Conservation (phyloP, 2,113 vertebrate species). For the Delphinapterus leucas region DNA sequence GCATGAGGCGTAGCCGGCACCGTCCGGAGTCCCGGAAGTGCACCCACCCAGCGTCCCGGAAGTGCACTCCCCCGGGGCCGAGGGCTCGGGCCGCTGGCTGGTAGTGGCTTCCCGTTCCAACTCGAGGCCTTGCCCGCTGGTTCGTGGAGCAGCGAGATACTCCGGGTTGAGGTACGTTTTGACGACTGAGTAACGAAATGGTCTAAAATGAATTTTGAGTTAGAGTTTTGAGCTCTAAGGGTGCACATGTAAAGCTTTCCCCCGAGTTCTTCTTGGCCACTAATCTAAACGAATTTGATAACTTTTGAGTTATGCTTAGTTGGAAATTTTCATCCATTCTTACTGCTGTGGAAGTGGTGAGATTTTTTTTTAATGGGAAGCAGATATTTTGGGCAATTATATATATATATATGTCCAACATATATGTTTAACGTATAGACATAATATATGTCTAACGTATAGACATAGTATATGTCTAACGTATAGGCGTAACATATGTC, state of each 20-base stretch:
- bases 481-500: background rate
- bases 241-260: background rate
- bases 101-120: background rate
- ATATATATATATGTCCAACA: background rate
- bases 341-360: background rate
- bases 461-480: background rate
- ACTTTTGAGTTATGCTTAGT: background rate
- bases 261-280: background rate
- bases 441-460: too few species aligned
- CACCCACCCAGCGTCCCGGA: background rate
- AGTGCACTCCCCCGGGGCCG: background rate
- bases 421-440: background rate
- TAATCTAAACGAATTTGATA: background rate
- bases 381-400: background rate
- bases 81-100: background rate
- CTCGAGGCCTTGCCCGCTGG: background rate
- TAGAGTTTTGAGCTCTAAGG: background rate
- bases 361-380: background rate
- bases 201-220: background rate
- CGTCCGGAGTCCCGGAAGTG: background rate
- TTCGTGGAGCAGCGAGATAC: background rate
- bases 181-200: background rate
- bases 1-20: fast-evolving
- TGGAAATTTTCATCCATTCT: background rate
- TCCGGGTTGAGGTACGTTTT: background rate